Base-by-base conservation (phyloP, 2,113 vertebrate species). In the Larimichthys crocea region DNA sequence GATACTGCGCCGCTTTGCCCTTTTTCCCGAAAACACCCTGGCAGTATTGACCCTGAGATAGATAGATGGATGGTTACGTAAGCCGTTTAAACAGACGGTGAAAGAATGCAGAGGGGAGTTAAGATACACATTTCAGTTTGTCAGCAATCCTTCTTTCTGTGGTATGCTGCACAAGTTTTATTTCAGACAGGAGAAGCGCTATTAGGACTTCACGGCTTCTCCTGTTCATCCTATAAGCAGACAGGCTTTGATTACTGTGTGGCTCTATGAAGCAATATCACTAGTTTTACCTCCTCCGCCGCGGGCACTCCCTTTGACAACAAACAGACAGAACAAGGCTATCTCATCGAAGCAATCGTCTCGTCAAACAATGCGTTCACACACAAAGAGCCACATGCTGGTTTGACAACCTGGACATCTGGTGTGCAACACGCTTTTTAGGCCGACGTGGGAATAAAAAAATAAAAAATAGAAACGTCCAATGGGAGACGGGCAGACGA, bases 41-140 rank as follows among this genome's bases (percentile, higher is more conserved):
- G 59, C 65, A 26, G 71, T 84, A 77, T 74, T 82, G 80, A 86
- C 64, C 29, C 22, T 48, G 76, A 49, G 70, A 88, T 69, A 81
- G 69, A 75, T 69, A 67, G 71, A 77, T 40, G 7, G 49, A 22
- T 24, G 24, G 29, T 88, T 90, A 88, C 46, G 44, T 52, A 88
- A 88, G 77, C 65, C 53, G 76, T 78, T 79, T 22, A 85, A 40
- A 80, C 75, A 72, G 57, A 63, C 74, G 3, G 80, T 55, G 83
- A 89, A 92, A 84, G 82, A 92, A 92, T 90, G 91, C 77, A 57
- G 83, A 87, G 31, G 84, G 63, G 85, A 83, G 84, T 88, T 57
- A 76, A 76, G 70, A 79, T 71, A 52, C 60, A 89, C 74, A 59
- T 83, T 83, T 85, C 46, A 74, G 44, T 81, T 77, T 79, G 88